phyloP scores from a whole-genome alignment of 64 coral and sea anemone species.

The Actinia equina region DNA sequence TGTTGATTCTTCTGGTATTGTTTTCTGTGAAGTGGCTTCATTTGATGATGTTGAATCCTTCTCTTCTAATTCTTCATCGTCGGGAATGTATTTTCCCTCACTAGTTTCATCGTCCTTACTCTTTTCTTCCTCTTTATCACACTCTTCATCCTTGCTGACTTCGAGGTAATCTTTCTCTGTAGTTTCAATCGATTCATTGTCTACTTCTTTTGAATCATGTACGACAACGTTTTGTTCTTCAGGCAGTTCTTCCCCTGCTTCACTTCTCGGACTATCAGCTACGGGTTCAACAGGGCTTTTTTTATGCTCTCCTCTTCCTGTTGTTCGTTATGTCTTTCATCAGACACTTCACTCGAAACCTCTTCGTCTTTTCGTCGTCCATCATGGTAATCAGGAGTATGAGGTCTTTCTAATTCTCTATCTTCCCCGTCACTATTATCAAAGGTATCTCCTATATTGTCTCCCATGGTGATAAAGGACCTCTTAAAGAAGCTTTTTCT shows the following conservation, averaged over 20 bases:
- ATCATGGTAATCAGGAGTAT: slow-evolving; percentile 78
- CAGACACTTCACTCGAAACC: slow-evolving; percentile 70
- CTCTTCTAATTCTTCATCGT: background rate
- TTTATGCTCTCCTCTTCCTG: slow-evolving; percentile 9
- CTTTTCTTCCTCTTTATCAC: slow-evolving; percentile 4
- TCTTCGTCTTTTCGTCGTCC: slow-evolving; percentile 38
- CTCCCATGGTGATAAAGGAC: slow-evolving; percentile 35
- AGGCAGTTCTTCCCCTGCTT: background rate
- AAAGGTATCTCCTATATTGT: slow-evolving; percentile 66
- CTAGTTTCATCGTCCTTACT: background rate
- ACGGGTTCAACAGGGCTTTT: background rate
- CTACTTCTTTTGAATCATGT: background rate
- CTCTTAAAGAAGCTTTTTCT: background rate
- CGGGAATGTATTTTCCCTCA: background rate
- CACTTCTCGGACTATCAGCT: background rate
- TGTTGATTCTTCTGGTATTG: background rate
- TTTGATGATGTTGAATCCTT: background rate
- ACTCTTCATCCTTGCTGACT: background rate
- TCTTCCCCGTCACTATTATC: slow-evolving; percentile 57
- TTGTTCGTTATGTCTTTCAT: slow-evolving; percentile 44
- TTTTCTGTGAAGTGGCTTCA: slow-evolving; percentile 5
- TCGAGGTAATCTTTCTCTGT: slow-evolving; percentile 15
- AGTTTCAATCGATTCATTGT: slow-evolving; percentile 21
- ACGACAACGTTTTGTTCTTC: slow-evolving; percentile 23
- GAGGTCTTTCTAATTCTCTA: slow-evolving; percentile 72